A percentile compares a stretch with the other conserved stretches of the same genome.
Evolutionary conservation across 2,888 invertebrate species (phyloP).

Genomic region (Tenthredo distinguenda): DNA sequence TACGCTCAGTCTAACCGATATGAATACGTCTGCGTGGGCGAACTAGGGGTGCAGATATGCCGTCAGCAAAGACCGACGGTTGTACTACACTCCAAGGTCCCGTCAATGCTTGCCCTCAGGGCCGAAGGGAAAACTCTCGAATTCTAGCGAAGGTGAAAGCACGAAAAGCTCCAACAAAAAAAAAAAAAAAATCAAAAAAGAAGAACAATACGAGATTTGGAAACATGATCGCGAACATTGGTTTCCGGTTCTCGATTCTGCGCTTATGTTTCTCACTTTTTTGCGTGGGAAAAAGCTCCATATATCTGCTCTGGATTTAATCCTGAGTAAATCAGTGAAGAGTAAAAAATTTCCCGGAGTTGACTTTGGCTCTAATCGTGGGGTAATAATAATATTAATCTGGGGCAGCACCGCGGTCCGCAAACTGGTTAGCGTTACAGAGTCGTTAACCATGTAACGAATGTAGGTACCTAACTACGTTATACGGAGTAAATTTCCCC

Average conservation of each 20-base stretch:
- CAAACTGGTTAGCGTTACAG: background rate
- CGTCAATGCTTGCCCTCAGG: constrained; percentile 1
- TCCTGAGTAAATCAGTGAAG: background rate
- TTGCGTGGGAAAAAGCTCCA: background rate
- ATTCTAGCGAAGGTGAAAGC: background rate
- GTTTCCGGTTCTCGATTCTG: no score
- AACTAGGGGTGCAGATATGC: background rate
- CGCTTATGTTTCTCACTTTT: no score
- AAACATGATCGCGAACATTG: no score
- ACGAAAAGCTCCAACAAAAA: constrained; percentile 14
- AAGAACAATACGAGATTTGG: no score
- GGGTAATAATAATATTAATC: background rate
- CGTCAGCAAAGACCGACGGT: background rate
- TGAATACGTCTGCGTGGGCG: constrained; percentile 31
- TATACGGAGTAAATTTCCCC: constrained; percentile 24
- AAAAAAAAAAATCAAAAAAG: no score
- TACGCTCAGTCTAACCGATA: constrained; percentile 15
- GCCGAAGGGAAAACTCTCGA: background rate
- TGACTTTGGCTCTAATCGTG: background rate
- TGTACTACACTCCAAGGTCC: constrained; percentile 1
- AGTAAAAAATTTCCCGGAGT: background rate
- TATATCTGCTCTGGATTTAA: background rate
- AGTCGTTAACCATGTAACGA: background rate
- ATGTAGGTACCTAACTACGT: background rate
- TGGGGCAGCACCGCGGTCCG: background rate